Conservation (phyloP, 1,140 invertebrate genomes). For the Leptinotarsa undecemlineata region DNA sequence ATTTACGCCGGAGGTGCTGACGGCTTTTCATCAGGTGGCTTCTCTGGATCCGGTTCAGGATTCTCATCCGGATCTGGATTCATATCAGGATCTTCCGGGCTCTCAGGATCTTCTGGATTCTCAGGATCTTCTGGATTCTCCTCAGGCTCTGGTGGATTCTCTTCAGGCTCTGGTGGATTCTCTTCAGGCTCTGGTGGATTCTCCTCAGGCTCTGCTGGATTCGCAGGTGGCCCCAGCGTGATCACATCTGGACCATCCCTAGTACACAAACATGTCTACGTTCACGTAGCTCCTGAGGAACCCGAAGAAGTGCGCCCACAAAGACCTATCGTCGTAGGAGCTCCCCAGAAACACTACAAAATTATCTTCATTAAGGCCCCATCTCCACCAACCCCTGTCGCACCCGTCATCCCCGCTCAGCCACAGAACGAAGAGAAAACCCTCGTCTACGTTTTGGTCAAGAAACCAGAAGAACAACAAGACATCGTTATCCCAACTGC, state of each 20-base stretch:
- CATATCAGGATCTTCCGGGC: not conserved
- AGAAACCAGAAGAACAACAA: slow-evolving; percentile 79
- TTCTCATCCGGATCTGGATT: not conserved
- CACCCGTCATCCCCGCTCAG: slow-evolving; percentile 63
- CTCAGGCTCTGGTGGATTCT: not conserved
- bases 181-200: not conserved
- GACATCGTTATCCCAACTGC: slow-evolving; percentile 76
- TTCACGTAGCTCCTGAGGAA: slow-evolving; percentile 71
- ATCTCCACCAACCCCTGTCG: slow-evolving; percentile 71
- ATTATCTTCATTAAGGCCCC: slow-evolving; percentile 90
- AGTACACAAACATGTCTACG: slow-evolving; percentile 78
- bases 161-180: not conserved
- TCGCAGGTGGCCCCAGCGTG: slow-evolving; percentile 53
- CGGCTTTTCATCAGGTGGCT: not conserved
- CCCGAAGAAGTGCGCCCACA: slow-evolving; percentile 59
- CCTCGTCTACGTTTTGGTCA: slow-evolving; percentile 83
- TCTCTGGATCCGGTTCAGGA: slow-evolving; percentile 2
- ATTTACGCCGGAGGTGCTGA: not conserved
- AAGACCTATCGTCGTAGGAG: slow-evolving; percentile 62
- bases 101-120: not conserved
- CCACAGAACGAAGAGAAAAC: slow-evolving; percentile 84
- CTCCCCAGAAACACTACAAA: slow-evolving; percentile 82
- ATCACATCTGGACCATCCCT: slow-evolving; percentile 58
- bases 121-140: not conserved
- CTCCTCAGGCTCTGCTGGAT: not conserved